A percentile compares a stretch with the other conserved stretches of the same genome.
Conservation (phyloP, 2,797 vertebrate species). For the Pitangus sulphuratus region DNA sequence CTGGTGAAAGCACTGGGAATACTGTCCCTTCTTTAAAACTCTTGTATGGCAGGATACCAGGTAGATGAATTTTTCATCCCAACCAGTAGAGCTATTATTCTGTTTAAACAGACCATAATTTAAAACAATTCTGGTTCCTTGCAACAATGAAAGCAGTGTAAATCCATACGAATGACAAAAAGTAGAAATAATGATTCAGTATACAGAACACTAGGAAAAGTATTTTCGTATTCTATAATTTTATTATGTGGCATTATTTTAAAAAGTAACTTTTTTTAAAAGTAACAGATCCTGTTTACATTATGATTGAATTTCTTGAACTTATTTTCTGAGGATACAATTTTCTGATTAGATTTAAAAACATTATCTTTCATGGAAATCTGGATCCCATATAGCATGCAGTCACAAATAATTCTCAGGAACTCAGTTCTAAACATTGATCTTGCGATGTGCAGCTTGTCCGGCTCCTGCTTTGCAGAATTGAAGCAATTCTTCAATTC, state of each 20-base stretch:
- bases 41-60: background rate
- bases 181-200: background rate
- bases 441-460: background rate
- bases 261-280: rapidly evolving
- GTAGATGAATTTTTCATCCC: background rate
- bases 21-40: background rate
- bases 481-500: constrained; percentile 15
- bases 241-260: background rate
- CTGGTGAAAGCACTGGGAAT: background rate
- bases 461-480: background rate
- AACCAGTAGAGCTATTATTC: background rate
- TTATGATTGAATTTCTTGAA: background rate
- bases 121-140: background rate
- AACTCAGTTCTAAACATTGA: background rate
- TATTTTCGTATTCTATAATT: background rate
- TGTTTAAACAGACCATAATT: background rate
- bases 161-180: background rate
- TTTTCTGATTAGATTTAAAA: background rate
- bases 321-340: background rate
- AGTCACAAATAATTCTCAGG: background rate
- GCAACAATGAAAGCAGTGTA: background rate
- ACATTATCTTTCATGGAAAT: background rate
- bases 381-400: background rate
- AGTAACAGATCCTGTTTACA: background rate
- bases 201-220: background rate